Base-by-base conservation (phyloP, 2,888 invertebrate genomes). In the Watsonalla binaria region DNA sequence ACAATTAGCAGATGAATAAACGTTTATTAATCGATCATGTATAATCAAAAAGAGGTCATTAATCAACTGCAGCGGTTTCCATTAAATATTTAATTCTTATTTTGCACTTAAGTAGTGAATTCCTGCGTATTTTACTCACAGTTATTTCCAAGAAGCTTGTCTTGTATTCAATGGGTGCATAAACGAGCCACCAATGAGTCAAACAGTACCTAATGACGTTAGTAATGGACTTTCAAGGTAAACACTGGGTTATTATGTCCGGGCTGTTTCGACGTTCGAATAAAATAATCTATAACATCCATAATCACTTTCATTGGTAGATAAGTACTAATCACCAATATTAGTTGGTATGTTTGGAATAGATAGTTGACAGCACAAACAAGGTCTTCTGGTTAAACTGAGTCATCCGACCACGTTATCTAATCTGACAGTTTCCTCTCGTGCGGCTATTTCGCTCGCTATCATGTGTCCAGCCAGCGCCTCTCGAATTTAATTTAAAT, bases 61-160 rank as follows among this genome's bases (percentile, higher is more conserved):
- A 13, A 49, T 15, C 37, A 49, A 39, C 7, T 34, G 15, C 14
- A 14, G 8, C 5, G 11, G 14, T 13, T 49, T 49, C 49, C 15
- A 37, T 11, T 34, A 49, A 49, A 14, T n/a, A n/a, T 35, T 48
- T n/a, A 8, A 39, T 11, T 11, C 42, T 42, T 42, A 42, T 42
- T 11, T 11, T 42, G 42, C 42, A 42, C 11, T 42, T 15, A 14
- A 11, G 15, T 34, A 14, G 48, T 49, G 15, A 68, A 73, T 70
- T 72, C 63, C 70, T 62, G 65, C 69, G 71, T 75, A 70, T 65
- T 72, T 65, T 74, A 78, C 68, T 72, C 72, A 73, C 61, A 70
- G 72, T 70, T 66, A 68, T 59, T 85, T 82, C 85, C 66, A 51
- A 72, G 86, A 84, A 86, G 72, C 70, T 67, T 75, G 76, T 75